These are phyloP conservation scores for Cichladusa arquata DNA, from an alignment of 2,113 vertebrate species.

Conservation along the genomic window DNA sequence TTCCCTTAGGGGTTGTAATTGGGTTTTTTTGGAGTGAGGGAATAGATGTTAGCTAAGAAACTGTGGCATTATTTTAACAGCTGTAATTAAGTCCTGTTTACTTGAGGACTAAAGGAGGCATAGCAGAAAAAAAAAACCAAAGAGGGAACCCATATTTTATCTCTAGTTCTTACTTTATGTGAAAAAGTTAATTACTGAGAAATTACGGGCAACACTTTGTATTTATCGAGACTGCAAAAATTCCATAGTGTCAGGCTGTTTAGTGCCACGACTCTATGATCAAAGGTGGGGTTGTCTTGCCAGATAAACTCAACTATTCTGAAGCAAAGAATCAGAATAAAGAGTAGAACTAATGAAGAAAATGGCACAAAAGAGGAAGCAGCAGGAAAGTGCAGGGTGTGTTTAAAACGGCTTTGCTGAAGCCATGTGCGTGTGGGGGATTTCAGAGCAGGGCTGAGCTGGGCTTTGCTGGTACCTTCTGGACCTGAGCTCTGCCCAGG, in stretches of 20 bases:
- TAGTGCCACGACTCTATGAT: background rate
- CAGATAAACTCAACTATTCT: background rate
- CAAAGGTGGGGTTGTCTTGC: constrained; percentile 11
- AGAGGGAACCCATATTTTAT: background rate
- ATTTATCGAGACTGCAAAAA: background rate
- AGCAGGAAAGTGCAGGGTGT: background rate
- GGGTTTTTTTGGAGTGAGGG: background rate
- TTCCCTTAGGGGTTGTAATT: background rate
- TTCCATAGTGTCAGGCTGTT: constrained; percentile 1
- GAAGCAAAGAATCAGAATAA: background rate
- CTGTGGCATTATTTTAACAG: background rate
- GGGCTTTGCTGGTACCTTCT: background rate
- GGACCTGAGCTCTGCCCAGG: background rate
- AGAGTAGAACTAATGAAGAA: background rate
- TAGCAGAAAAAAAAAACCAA: background rate
- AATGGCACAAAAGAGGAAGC: background rate
- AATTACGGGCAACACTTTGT: background rate
- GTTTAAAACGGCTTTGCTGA: background rate
- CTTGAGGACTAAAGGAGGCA: background rate
- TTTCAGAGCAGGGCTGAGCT: background rate
- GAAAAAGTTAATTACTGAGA: background rate
- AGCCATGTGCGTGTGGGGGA: background rate
- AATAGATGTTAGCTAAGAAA: background rate
- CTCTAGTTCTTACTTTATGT: background rate
- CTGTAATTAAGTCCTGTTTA: background rate